phyloP scores from a whole-genome alignment of 2,797 vertebrate genomes.

The Argentina silus region DNA sequence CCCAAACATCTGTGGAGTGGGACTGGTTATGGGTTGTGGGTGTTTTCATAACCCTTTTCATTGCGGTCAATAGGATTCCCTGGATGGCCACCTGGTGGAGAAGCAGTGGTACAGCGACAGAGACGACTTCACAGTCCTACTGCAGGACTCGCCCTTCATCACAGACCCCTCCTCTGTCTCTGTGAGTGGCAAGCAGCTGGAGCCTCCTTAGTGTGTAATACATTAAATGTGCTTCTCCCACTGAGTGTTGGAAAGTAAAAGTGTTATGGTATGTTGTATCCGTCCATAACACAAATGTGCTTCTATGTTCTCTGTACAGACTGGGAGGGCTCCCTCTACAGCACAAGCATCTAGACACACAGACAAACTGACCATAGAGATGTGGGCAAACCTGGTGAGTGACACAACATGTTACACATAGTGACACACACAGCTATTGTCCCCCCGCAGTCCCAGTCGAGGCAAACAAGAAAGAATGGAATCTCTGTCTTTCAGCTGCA shows the following conservation, averaged over 20 bases:
- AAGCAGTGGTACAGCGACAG: slow-evolving; percentile 57
- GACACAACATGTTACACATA: neutral
- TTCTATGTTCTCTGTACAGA: slow-evolving; percentile 45
- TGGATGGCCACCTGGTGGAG: slow-evolving; percentile 58
- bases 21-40: neutral
- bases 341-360: slow-evolving; percentile 37
- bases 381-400: slow-evolving; percentile 73
- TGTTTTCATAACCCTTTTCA: neutral
- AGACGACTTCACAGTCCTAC: slow-evolving; percentile 67
- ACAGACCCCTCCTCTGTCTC: slow-evolving; percentile 28
- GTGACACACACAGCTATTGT: slow-evolving; percentile 16
- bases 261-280: neutral
- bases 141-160: slow-evolving; percentile 64
- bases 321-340: slow-evolving; percentile 37
- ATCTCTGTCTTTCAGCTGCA: slow-evolving; percentile 64
- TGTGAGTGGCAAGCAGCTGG: slow-evolving; percentile 51
- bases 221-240: neutral
- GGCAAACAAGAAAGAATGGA: slow-evolving; percentile 20
- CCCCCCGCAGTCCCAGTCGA: neutral
- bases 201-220: slow-evolving; percentile 1
- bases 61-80: slow-evolving; percentile 55
- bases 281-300: neutral
- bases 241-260: neutral
- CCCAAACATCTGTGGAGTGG: neutral
- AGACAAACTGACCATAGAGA: slow-evolving; percentile 63